A percentile compares a stretch with the other conserved stretches of the same genome.
Evolutionary conservation across 1,140 invertebrate species (phyloP).

Genomic region (Listronotus oregonensis): DNA sequence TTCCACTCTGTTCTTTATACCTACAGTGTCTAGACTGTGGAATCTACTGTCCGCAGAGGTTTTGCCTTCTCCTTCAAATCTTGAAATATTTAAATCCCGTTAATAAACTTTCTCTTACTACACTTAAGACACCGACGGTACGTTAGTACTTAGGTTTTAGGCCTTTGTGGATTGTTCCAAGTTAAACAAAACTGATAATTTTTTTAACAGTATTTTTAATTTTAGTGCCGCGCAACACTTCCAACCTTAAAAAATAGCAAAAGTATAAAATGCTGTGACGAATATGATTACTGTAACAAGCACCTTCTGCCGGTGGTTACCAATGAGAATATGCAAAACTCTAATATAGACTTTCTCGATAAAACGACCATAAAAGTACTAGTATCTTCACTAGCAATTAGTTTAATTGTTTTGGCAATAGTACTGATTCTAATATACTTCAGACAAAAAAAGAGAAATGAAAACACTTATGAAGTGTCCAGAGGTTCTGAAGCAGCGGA

Average conservation of each 20-base stretch:
- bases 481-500: background rate
- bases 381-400: slow-evolving; percentile 65
- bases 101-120: too few relatives aligned
- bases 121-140: too few relatives aligned
- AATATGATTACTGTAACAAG: slow-evolving; percentile 79
- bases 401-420: slow-evolving; percentile 64
- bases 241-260: slow-evolving; percentile 78
- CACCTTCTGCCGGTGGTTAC: slow-evolving; percentile 70
- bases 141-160: too few relatives aligned
- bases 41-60: too few relatives aligned
- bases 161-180: too few relatives aligned
- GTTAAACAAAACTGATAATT: background rate
- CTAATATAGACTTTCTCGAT: slow-evolving; percentile 57
- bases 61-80: too few relatives aligned
- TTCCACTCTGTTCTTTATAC: too few relatives aligned
- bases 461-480: background rate
- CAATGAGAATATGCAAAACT: slow-evolving; percentile 59
- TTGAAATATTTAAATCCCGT: too few relatives aligned
- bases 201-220: slow-evolving; percentile 43
- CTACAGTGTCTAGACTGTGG: too few relatives aligned
- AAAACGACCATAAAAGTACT: slow-evolving; percentile 65
- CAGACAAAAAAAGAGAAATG: slow-evolving; percentile 8
- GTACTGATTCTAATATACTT: slow-evolving; percentile 59
- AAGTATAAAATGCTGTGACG: slow-evolving; percentile 83
- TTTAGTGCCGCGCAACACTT: slow-evolving; percentile 82